phyloP scores from a whole-genome alignment of 2,113 vertebrate species.

The Leptocoma aspasia region DNA sequence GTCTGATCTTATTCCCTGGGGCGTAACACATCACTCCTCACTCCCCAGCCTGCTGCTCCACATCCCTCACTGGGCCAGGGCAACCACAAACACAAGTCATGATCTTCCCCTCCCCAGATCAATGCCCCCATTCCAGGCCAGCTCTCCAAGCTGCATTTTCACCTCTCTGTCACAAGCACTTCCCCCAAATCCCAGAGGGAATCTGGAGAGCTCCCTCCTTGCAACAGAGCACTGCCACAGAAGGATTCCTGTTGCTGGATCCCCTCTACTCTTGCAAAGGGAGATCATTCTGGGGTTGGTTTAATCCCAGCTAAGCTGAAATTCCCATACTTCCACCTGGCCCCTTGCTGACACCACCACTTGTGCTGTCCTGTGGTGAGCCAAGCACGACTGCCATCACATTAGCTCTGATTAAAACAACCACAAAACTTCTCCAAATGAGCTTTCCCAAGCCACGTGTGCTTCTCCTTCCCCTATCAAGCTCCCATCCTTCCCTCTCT shows the following conservation, averaged over 20 bases:
- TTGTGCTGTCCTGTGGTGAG: not conserved
- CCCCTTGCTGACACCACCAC: not conserved
- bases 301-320: not conserved
- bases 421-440: not conserved
- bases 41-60: not conserved
- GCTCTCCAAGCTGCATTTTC: not conserved
- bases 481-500: not conserved
- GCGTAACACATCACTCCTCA: rapidly evolving
- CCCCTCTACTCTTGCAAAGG: not conserved
- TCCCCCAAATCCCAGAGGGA: not conserved
- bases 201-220: rapidly evolving
- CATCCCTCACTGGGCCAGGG: not conserved
- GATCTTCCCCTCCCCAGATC: not conserved
- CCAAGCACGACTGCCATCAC: not conserved
- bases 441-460: not conserved
- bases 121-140: not conserved
- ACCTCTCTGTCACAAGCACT: not conserved
- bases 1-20: not conserved
- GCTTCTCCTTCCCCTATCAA: not conserved
- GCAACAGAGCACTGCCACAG: not conserved
- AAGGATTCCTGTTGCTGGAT: not conserved
- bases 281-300: not conserved
- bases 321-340: not conserved
- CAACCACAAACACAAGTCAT: not conserved
- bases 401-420: not conserved